These are phyloP conservation scores for Porites divaricata DNA, from an alignment of 92 coral and sea anemone genomes.

Conservation along the genomic window DNA sequence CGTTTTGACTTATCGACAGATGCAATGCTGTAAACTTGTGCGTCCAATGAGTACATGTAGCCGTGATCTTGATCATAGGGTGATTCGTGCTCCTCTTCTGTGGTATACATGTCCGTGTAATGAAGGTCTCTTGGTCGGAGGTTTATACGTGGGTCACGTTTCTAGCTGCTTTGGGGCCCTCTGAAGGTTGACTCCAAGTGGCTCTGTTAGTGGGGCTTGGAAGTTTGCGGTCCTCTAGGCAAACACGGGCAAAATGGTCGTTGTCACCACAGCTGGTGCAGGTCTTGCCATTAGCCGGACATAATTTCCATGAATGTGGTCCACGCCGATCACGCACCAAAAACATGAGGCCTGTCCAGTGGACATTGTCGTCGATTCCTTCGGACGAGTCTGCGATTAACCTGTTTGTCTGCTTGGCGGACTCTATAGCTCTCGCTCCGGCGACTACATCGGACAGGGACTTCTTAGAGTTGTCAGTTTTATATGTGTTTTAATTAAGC, in stretches of 20 bases:
- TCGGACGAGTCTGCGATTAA: constrained; percentile 29
- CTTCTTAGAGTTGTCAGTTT: constrained; percentile 44
- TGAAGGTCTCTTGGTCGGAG: constrained; percentile 6
- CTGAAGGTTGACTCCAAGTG: constrained; percentile 13
- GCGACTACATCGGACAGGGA: constrained; percentile 46
- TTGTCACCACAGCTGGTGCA: constrained; percentile 47
- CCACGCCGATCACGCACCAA: constrained; percentile 28
- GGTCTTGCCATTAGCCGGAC: constrained; percentile 30
- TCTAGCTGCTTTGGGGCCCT: background rate
- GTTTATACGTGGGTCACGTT: background rate
- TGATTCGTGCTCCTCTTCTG: constrained; percentile 13
- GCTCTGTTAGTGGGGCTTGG: background rate
- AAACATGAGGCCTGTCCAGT: constrained; percentile 53
- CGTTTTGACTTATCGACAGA: constrained; percentile 18
- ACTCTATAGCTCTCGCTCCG: constrained; percentile 52
- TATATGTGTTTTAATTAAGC: constrained; percentile 48
- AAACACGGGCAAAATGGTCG: constrained; percentile 51
- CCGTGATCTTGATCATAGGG: constrained; percentile 11
- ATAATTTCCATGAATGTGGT: constrained; percentile 22
- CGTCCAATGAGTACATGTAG: constrained; percentile 7
- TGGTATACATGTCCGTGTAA: background rate
- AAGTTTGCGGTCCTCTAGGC: constrained; percentile 1
- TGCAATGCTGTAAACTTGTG: constrained; percentile 17
- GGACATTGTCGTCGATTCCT: constrained; percentile 46
- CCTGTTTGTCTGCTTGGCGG: constrained; percentile 23